Conservation (phyloP, 2,797 vertebrate species). For the Sebastes steindachneri region DNA sequence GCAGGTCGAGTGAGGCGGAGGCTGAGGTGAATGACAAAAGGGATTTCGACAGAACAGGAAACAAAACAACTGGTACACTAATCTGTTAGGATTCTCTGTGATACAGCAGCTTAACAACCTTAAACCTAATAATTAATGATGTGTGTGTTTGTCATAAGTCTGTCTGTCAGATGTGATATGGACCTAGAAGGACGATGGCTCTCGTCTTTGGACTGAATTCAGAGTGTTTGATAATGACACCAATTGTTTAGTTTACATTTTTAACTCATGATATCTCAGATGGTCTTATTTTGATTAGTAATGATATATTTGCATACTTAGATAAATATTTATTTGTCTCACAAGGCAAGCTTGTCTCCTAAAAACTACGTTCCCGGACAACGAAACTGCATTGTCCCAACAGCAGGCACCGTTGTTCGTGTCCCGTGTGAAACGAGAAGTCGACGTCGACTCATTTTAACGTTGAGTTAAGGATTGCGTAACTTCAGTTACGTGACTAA, state of each 20-base stretch:
- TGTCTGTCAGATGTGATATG: neutral
- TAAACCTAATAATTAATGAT: neutral
- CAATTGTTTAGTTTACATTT: neutral
- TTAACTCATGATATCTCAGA: neutral
- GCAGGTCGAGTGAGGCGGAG: constrained; percentile 15
- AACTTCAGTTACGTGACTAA: no score
- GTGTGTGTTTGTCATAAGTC: neutral
- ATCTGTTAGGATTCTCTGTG: constrained; percentile 28
- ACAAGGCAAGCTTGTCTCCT: no score
- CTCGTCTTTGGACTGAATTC: neutral
- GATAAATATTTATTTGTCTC: neutral
- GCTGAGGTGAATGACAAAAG: constrained; percentile 61
- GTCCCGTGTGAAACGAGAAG: no score
- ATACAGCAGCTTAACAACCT: constrained; percentile 5
- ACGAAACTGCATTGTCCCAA: no score
- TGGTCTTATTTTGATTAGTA: neutral
- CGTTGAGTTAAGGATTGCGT: no score
- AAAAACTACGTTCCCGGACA: no score
- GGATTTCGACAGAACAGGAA: constrained; percentile 41
- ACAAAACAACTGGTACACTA: constrained; percentile 42
- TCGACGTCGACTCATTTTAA: no score
- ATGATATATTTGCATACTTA: neutral
- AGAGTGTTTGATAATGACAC: neutral
- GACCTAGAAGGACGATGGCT: no score
- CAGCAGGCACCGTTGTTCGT: no score